Evolutionary conservation across 1,140 invertebrate genomes (phyloP), one percentile per base, ranked within the genome.

Genomic region (Meloidogyne exigua): DNA sequence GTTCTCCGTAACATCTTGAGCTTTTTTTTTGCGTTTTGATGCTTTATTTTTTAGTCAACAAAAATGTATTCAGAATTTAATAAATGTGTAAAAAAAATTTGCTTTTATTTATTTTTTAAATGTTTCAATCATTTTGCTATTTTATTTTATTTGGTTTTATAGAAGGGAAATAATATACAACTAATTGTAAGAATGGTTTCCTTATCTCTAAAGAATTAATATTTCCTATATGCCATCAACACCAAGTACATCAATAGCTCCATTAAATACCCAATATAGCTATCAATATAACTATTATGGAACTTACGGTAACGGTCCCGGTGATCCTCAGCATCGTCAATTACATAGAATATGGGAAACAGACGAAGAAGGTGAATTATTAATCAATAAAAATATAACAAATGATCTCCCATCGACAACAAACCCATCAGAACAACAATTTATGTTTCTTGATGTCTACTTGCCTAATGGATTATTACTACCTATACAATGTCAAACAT

Each of bases 391-490:
- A 13, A 44, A 32, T 13, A 26, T 36, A 18, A 28, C 64, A 73
- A 25, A 65, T 32, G 57, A 26, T 18, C 23, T 15, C 7, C 18
- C 76, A 68, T 44, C 49, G 10, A 36, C 36, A 68, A 75, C 74
- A 15, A 75, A n/a, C 9, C 28, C 15, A 4, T 49, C 74, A 73
- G 39, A 57, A 39, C 66, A 39, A 32, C 74, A 63, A 36, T 68
- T 63, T 57, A 44, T 77, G 65, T 78, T 78, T 57, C n/a, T 83
- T 13, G 80, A 81, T 63, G 44, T 82, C 25, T 69, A 81, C 12
- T 64, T 82, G 10, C 81, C 81, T 42, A 82, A 77, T 42, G 82
- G 82, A 1, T 68, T 84, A 7, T 42, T 84, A 28, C 26, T 84
- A 18, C 75, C 81, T 18, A 77, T 82, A 11, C 49, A 82, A 75